Percentiles rank a stretch among this genome's conserved stretches.
phyloP scores from a whole-genome alignment of 1,140 invertebrate species.

The Tetramorium alpestre region DNA sequence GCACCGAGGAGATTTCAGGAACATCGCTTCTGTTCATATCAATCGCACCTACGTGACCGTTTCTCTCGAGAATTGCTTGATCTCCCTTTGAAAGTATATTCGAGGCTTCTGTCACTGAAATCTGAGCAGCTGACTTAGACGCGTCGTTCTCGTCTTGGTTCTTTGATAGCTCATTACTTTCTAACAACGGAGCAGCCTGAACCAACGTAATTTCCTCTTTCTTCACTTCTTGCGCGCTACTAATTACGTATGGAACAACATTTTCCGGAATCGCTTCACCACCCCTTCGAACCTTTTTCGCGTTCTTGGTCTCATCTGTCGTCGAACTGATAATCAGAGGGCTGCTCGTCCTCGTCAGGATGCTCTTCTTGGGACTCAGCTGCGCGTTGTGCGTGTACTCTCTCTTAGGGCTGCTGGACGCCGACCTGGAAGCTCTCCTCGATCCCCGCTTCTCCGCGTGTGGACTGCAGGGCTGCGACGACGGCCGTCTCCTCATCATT shows the following conservation, averaged over 20 bases:
- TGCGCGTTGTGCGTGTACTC: slow-evolving; percentile 80
- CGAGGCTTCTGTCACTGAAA: not conserved
- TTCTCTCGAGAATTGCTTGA: not conserved
- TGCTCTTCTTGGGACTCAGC: slow-evolving; percentile 83
- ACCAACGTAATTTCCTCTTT: slow-evolving; percentile 16
- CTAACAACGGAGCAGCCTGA: not conserved
- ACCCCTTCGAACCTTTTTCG: not conserved
- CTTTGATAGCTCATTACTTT: not conserved
- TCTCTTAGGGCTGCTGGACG: slow-evolving; percentile 82
- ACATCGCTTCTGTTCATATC: not conserved
- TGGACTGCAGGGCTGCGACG: slow-evolving; percentile 75
- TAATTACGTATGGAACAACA: not conserved
- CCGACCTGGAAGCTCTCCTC: slow-evolving; percentile 53
- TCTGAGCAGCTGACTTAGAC: not conserved
- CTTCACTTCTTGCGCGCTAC: not conserved
- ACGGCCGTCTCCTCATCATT: slow-evolving; percentile 59
- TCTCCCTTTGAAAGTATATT: not conserved
- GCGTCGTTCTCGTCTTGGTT: not conserved
- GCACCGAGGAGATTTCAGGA: slow-evolving; percentile 73
- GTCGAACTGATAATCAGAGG: not conserved
- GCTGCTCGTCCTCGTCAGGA: slow-evolving; percentile 72
- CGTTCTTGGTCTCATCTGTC: slow-evolving; percentile 30
- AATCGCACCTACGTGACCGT: not conserved
- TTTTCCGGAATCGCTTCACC: not conserved
- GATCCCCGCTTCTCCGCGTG: slow-evolving; percentile 39